Conservation (phyloP, 2,797 vertebrate species). For the Chelidonichthys spinosus region DNA sequence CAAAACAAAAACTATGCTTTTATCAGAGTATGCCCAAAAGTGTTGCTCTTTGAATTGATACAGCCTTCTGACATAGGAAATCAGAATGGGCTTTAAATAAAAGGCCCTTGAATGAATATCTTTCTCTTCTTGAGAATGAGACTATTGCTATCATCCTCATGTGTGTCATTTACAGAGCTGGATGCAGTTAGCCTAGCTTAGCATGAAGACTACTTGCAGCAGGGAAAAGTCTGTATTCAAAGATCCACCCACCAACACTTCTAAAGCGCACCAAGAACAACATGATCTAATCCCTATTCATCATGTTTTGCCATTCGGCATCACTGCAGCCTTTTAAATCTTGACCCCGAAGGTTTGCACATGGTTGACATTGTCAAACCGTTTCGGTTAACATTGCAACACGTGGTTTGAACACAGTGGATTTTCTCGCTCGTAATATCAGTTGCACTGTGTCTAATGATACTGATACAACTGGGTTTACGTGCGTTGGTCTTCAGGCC, state of each 20-base stretch:
- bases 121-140: conserved; percentile 13
- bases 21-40: conserved; percentile 13
- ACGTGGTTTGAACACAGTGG: no score
- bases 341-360: no score
- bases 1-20: conserved; percentile 17
- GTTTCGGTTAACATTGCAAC: no score
- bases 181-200: not conserved
- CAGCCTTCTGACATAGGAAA: conserved; percentile 14
- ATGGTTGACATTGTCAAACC: no score
- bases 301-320: no score
- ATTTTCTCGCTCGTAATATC: no score
- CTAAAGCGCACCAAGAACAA: not conserved
- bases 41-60: conserved; percentile 19
- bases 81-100: conserved; percentile 53
- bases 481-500: no score
- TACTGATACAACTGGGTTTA: no score
- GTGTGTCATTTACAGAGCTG: not conserved
- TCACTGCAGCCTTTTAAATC: no score
- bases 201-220: conserved; percentile 6
- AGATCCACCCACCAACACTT: not conserved
- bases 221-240: not conserved
- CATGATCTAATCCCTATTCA: not conserved
- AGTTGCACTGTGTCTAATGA: no score
- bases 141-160: not conserved
- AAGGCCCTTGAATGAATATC: conserved; percentile 41